Base-by-base conservation (phyloP, 2,797 vertebrate genomes). In the Sebastes glaucus region DNA sequence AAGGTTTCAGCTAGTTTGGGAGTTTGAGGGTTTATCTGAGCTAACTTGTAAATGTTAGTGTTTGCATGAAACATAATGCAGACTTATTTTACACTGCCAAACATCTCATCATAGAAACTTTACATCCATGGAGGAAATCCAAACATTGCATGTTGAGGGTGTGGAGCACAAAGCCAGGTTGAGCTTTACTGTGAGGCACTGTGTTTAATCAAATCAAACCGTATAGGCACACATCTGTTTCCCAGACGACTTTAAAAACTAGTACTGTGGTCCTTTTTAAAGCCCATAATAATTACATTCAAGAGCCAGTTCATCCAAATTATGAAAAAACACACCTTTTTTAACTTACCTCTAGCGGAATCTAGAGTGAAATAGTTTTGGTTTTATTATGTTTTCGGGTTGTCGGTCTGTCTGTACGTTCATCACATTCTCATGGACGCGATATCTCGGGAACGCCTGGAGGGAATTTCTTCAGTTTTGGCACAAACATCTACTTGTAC, bases 11-110 rank as follows among this genome's bases (percentile, higher is more conserved):
- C 32, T 73, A 30, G 28, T 75, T 74, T 60, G 67, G 42, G 68
- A 27, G 33, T 78, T 67, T 68, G 42, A 60, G 62, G 65, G 22
- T 67, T 87, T 84, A 76, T 63, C 68, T 22, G 8, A 74, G 52
- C 32, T 64, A 75, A 82, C 49, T 30, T 65, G 13, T 79, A 55
- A 87, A 84, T 84, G n/a, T 83, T 83, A 78, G 59, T 18, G 42
- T 78, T 74, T 73, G 49, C 14, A 38, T 35, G 69, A 84, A 78
- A 81, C 46, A 64, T 74, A 13, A 81, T 32, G 63, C 11, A 30
- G 42, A 33, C n/a, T 77, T 68, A 22, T 71, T 82, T 79, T 4
- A 35, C 1, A 7, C 18, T 30, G 71, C 33, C 57, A 80, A 79
- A 78, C 61, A 63, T 55, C 35, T 32, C 7, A 18, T 60, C 23